Percentiles rank a stretch among this genome's conserved stretches.
phyloP scores from a whole-genome alignment of 30 jellyfish, hydroid and myxozoan genomes.

The Turritopsis dohrnii region DNA sequence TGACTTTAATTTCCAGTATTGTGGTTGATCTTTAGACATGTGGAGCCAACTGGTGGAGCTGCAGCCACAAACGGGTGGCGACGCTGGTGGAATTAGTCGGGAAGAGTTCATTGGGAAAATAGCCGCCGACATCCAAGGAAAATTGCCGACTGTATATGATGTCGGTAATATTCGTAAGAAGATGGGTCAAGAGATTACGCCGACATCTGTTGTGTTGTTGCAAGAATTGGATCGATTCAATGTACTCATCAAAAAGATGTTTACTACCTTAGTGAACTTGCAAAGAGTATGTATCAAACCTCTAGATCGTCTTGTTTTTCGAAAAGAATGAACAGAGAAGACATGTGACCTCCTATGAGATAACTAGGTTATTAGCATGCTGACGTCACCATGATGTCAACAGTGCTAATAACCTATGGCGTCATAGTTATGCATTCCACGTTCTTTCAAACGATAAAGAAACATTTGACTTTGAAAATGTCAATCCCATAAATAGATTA shows the following conservation, averaged over 20 bases:
- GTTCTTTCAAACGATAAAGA: too few relatives aligned
- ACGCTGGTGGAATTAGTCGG: slow-evolving; percentile 87
- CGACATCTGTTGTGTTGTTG: slow-evolving; percentile 82
- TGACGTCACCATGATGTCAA: too few relatives aligned
- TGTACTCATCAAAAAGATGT: slow-evolving; percentile 73
- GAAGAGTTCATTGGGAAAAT: slow-evolving; percentile 91
- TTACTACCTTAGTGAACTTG: slow-evolving; percentile 56
- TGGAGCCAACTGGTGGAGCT: slow-evolving; percentile 90
- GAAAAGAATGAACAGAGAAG: too few relatives aligned
- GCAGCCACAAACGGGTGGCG: slow-evolving; percentile 97
- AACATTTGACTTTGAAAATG: too few relatives aligned
- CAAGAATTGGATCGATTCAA: slow-evolving; percentile 93
- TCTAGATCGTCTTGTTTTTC: neutral
- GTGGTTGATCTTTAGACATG: slow-evolving; percentile 46
- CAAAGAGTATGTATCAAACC: slow-evolving; percentile 50
- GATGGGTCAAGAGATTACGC: slow-evolving; percentile 63
- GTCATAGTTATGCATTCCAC: too few relatives aligned
- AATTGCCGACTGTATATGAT: slow-evolving; percentile 73
- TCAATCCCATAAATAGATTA: too few relatives aligned
- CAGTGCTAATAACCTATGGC: too few relatives aligned
- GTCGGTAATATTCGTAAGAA: slow-evolving; percentile 59
- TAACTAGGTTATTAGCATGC: too few relatives aligned
- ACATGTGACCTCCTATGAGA: too few relatives aligned
- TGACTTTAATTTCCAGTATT: too few relatives aligned
- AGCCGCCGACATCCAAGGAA: slow-evolving; percentile 82